Percentiles rank a stretch among this genome's conserved stretches.
phyloP scores from a whole-genome alignment of 1,140 invertebrate species.

The Octopus bimaculoides region DNA sequence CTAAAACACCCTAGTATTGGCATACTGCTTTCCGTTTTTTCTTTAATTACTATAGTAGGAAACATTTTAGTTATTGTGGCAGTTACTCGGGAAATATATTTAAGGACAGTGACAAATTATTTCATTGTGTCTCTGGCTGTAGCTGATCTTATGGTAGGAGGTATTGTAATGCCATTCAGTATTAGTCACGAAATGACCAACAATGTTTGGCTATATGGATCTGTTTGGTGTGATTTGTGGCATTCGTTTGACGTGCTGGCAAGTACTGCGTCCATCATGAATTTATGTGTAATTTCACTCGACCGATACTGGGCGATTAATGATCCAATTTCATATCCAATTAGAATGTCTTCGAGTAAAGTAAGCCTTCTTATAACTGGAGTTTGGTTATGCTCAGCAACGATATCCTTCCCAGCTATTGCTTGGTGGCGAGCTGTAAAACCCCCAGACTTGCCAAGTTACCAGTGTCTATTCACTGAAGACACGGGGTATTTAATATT shows the following conservation, averaged over 20 bases:
- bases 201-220: constrained; percentile 78
- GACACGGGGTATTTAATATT: constrained; percentile 58
- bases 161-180: constrained; percentile 94
- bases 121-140: constrained; percentile 96
- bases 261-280: constrained; percentile 94
- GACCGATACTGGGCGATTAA: constrained; percentile 79
- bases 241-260: constrained; percentile 94
- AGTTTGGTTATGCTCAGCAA: constrained; percentile 86
- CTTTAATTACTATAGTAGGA: constrained; percentile 77
- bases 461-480: constrained; percentile 56
- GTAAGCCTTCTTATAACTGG: constrained; percentile 87
- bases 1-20: constrained; percentile 39
- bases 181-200: constrained; percentile 85
- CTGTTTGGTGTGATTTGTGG: constrained; percentile 93
- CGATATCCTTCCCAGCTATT: constrained; percentile 93
- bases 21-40: constrained; percentile 62
- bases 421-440: constrained; percentile 75
- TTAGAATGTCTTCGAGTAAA: constrained; percentile 83
- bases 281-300: constrained; percentile 92
- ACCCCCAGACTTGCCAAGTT: constrained; percentile 28
- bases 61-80: constrained; percentile 94
- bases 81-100: constrained; percentile 91
- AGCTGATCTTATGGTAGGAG: constrained; percentile 95
- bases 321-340: constrained; percentile 96
- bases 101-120: constrained; percentile 97